Evolutionary conservation across 2,888 invertebrate genomes (phyloP).

Genomic region (Allygus modestus): DNA sequence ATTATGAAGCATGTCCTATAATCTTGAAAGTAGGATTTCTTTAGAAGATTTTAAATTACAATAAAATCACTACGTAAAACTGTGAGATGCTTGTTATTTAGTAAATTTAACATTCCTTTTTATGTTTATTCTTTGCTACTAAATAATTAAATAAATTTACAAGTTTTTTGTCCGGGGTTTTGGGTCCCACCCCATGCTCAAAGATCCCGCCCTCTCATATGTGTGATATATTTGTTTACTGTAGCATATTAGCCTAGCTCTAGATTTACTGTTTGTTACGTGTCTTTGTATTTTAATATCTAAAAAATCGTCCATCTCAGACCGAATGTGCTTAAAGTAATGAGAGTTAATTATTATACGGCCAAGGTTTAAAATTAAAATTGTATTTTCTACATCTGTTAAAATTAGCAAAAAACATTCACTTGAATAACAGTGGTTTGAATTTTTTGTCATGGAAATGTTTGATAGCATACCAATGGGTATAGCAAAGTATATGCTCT

Average conservation of each 20-base stretch:
- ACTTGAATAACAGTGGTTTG: neutral
- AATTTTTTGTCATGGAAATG: neutral
- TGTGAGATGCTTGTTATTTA: too few relatives aligned
- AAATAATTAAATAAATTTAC: neutral
- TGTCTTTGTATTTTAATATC: slow-evolving; percentile 26
- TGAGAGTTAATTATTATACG: neutral
- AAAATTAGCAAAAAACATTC: neutral
- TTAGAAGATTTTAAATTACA: too few relatives aligned
- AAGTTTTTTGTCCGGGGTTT: slow-evolving; percentile 17
- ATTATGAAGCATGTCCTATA: too few relatives aligned
- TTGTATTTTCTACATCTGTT: neutral
- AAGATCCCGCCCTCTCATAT: neutral
- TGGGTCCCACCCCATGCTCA: neutral
- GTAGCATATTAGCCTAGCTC: slow-evolving; percentile 7
- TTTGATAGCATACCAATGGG: neutral
- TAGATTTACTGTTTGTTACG: slow-evolving; percentile 2
- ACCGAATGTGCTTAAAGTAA: slow-evolving; percentile 9
- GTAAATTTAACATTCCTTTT: neutral
- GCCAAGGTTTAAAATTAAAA: neutral
- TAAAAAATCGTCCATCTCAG: neutral
- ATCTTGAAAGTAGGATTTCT: too few relatives aligned
- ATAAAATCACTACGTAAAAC: too few relatives aligned
- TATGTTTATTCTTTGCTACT: neutral
- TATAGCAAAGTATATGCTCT: too few relatives aligned
- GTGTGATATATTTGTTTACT: slow-evolving; percentile 47